phyloP scores from a whole-genome alignment of 2,888 invertebrate genomes.

The Nymphalis urticae region DNA sequence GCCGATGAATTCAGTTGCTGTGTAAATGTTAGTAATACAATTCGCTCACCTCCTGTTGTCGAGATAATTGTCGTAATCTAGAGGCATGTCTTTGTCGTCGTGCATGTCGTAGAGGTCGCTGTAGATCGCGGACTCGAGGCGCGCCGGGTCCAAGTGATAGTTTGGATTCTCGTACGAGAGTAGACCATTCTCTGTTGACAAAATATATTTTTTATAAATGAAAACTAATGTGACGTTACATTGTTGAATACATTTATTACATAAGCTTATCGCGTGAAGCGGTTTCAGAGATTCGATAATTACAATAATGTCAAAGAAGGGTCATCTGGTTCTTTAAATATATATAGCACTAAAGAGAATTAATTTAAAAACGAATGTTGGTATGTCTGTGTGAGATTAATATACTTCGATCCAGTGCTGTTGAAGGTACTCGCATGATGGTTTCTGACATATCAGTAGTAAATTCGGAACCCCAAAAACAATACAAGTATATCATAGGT shows the following conservation, averaged over 20 bases:
- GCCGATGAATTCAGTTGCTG: too few species aligned
- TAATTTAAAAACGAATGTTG: too few species aligned
- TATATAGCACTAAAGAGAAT: too few species aligned
- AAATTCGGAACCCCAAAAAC: too few species aligned
- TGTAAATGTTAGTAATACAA: neutral
- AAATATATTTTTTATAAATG: slow-evolving; percentile 26
- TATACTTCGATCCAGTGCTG: too few species aligned
- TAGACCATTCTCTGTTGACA: slow-evolving; percentile 91
- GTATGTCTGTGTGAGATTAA: too few species aligned
- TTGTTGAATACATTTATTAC: neutral
- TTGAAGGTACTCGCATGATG: too few species aligned
- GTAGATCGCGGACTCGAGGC: slow-evolving; percentile 89
- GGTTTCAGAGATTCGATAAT: too few species aligned
- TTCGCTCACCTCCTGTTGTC: slow-evolving; percentile 76
- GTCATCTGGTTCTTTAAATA: too few species aligned
- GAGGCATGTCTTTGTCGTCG: slow-evolving; percentile 83
- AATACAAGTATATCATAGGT: too few species aligned
- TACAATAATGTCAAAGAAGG: too few species aligned
- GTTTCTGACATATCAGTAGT: too few species aligned
- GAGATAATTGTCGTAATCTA: slow-evolving; percentile 71
- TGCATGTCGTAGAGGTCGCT: slow-evolving; percentile 85
- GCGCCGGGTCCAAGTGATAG: slow-evolving; percentile 90
- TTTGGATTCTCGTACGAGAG: slow-evolving; percentile 96
- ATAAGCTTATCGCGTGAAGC: neutral
- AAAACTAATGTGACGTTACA: neutral